Evolutionary conservation across 1,140 invertebrate species (phyloP).

Genomic region (Gonatopus flavifemur): DNA sequence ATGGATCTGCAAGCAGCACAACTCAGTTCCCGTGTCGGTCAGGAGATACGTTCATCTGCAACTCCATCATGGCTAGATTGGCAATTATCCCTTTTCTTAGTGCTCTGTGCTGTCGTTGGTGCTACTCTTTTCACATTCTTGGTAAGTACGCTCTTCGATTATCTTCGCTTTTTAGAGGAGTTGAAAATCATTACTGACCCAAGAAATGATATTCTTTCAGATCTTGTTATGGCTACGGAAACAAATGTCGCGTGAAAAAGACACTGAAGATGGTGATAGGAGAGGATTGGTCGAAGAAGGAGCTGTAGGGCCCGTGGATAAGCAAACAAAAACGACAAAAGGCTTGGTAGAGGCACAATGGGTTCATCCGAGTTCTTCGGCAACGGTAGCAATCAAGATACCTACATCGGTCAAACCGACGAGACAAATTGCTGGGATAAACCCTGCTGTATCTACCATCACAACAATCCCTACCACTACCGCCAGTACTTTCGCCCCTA

Average conservation of each 20-base stretch:
- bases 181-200: background rate
- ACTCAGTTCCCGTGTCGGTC: constrained; percentile 44
- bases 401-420: constrained; percentile 32
- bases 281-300: constrained; percentile 54
- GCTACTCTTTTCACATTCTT: constrained; percentile 56
- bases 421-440: constrained; percentile 17
- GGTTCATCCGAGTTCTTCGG: constrained; percentile 42
- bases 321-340: constrained; percentile 37
- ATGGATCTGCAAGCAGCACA: constrained; percentile 55
- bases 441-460: background rate
- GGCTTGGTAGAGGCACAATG: constrained; percentile 47
- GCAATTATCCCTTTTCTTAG: constrained; percentile 52
- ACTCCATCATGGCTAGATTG: constrained; percentile 54
- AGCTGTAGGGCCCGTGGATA: constrained; percentile 38
- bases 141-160: constrained; percentile 31
- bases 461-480: background rate
- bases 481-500: too few species aligned
- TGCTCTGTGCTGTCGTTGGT: constrained; percentile 52
- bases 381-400: constrained; percentile 34
- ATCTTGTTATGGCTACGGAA: constrained; percentile 59
- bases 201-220: constrained; percentile 18
- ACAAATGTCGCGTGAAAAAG: constrained; percentile 60
- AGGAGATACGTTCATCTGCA: constrained; percentile 47
- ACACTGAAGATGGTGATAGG: constrained; percentile 52
- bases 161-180: background rate